Percentiles rank a stretch among this genome's conserved stretches.
phyloP scores from a whole-genome alignment of 2,113 vertebrate genomes.

The Helogale parvula region DNA sequence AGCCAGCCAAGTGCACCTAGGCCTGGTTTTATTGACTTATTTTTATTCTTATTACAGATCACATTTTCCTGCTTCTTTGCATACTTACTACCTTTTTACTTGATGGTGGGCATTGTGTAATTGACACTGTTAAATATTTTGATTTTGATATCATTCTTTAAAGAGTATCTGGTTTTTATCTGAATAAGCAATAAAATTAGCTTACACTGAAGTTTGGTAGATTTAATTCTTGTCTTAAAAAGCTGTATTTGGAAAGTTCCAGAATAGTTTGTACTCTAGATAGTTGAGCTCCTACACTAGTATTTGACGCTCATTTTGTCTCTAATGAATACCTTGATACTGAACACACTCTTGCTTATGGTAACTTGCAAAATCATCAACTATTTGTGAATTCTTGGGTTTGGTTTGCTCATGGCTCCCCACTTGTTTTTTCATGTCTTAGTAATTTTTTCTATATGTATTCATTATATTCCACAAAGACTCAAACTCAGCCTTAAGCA shows the following conservation, averaged over 20 bases:
- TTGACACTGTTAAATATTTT: not conserved
- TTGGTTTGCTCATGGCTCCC: not conserved
- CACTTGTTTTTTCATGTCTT: not conserved
- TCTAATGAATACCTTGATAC: not conserved
- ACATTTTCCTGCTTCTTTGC: not conserved
- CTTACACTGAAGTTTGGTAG: not conserved
- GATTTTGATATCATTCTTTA: not conserved
- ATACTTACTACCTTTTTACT: not conserved
- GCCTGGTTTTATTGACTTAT: not conserved
- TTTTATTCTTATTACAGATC: not conserved
- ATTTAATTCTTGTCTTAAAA: not conserved
- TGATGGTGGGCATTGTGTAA: not conserved
- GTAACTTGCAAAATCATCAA: not conserved
- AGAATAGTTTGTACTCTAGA: not conserved
- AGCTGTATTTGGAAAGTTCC: not conserved
- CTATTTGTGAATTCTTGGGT: not conserved
- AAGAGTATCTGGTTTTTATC: not conserved
- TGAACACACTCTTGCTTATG: not conserved
- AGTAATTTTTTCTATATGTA: not conserved
- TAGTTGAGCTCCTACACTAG: not conserved
- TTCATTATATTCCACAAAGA: not conserved
- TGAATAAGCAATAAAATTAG: not conserved
- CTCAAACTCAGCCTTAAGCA: no score
- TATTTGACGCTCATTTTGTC: not conserved
- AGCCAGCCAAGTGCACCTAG: not conserved